These are phyloP conservation scores for Drosophila paramelanica DNA, from an alignment of 2,888 invertebrate species.

Conservation along the genomic window DNA sequence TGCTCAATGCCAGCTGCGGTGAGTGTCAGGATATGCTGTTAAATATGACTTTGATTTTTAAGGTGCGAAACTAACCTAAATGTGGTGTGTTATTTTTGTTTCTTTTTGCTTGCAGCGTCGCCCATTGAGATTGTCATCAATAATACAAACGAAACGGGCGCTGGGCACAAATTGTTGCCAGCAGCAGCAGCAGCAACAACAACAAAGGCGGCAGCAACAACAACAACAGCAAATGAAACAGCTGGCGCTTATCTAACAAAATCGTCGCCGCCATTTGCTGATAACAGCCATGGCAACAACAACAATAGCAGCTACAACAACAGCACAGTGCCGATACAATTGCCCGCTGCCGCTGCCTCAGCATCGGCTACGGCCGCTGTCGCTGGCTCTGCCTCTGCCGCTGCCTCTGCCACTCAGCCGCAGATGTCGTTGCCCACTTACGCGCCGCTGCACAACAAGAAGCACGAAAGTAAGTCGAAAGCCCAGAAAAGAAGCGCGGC, in stretches of 20 bases:
- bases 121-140: conserved; percentile 73
- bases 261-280: conserved; percentile 54
- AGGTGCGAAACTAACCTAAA: conserved; percentile 65
- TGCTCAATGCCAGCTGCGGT: conserved; percentile 52
- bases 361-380: conserved; percentile 19
- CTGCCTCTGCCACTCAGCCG: conserved; percentile 31
- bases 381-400: conserved; percentile 15
- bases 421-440: conserved; percentile 52
- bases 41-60: neutral
- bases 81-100: conserved; percentile 17
- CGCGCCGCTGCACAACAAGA: conserved; percentile 63
- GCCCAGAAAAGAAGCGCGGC: conserved; percentile 22
- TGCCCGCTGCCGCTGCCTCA: conserved; percentile 29
- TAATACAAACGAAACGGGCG: conserved; percentile 52
- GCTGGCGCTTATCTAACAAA: conserved; percentile 74
- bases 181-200: conserved; percentile 21
- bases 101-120: conserved; percentile 57
- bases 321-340: conserved; percentile 29
- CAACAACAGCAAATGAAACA: conserved; percentile 57
- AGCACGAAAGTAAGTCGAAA: conserved; percentile 71
- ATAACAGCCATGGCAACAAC: conserved; percentile 73
- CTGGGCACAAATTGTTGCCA: conserved; percentile 46
- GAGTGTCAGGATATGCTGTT: conserved; percentile 44
- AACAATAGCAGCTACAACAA: conserved; percentile 36
- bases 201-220: conserved; percentile 15